Evolutionary conservation across 2,888 invertebrate genomes (phyloP), one percentile per base, ranked within the genome.

Genomic region (Teinopalpus imperialis): DNA sequence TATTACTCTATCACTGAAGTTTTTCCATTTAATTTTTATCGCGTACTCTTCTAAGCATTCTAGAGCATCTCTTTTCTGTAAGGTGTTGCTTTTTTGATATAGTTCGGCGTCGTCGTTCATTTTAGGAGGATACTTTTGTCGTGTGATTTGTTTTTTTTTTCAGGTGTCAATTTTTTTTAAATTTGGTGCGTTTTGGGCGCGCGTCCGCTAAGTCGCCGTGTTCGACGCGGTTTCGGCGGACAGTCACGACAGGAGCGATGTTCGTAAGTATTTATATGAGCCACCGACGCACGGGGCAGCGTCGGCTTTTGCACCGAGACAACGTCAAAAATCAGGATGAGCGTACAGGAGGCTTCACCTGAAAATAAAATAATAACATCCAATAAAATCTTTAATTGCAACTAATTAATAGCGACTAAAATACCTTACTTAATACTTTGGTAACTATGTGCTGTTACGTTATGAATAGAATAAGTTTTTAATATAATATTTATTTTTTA

Each of bases 31-130:
- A 18, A 94, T 77, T 56, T 87, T 76, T 4, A 79, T 72, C 3
- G 90, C 74, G 66, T 92, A 94, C 61, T 93, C 92, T 21, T 93
- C 89, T 34, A 95, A 69, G 6, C 93, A 90, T 49, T 91, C 90
- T 1, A 86, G 66, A 0, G 85, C 81, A 52, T 83, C 87, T 12
- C 91, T 87, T 51, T 91, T 91, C 69, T 96, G 96, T 42, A 95
- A 71, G 36, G 83, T 89, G 70, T 93, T 94, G 49, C 91, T 90
- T 56, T 90, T 90, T 29, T 92, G 89, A 70, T 96, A 96, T 8
- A 94, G 69, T 51, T 91, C 87, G 0, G 94, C 93, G 64, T 92
- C 82, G 65, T 92, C 87, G 90, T 93, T 93, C 68, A 77, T 80
- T 49, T 12, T 63, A 37, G 27, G 46, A 51, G 42, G 35, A 35